Percentiles rank a stretch among this genome's conserved stretches.
These are phyloP conservation scores for Apteryx mantelli DNA, from an alignment of 2,113 vertebrate species.

Conservation along the genomic window DNA sequence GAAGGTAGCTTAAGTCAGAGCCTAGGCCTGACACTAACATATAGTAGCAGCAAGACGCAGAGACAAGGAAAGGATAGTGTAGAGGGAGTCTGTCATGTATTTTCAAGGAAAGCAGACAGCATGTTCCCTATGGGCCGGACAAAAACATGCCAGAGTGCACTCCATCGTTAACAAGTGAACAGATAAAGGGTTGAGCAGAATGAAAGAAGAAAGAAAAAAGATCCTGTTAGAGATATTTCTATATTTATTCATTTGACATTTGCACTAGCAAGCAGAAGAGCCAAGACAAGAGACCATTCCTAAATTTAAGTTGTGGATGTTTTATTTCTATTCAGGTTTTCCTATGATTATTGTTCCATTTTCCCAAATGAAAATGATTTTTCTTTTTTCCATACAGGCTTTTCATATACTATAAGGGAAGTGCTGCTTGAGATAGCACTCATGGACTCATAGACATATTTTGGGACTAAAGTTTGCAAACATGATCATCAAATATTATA, in stretches of 20 bases:
- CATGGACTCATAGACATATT: not conserved
- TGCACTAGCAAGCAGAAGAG: not conserved
- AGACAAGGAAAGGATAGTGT: not conserved
- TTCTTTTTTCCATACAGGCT: not conserved
- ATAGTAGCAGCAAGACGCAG: not conserved
- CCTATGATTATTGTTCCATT: too few species aligned
- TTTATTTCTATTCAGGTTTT: too few species aligned
- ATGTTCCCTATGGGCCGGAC: not conserved
- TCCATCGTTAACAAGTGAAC: not conserved
- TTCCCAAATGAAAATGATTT: too few species aligned
- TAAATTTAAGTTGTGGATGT: not conserved
- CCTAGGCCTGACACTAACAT: not conserved
- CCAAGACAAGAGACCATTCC: not conserved
- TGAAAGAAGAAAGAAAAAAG: not conserved
- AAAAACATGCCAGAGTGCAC: fast-evolving
- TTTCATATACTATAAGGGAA: not conserved
- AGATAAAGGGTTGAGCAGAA: not conserved
- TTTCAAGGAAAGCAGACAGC: not conserved
- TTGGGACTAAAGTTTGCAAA: not conserved
- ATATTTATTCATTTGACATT: not conserved
- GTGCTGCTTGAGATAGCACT: not conserved
- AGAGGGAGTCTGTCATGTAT: not conserved
- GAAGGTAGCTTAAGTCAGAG: not conserved
- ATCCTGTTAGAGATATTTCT: not conserved
- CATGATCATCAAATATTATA: not conserved